A percentile compares a stretch with the other conserved stretches of the same genome.
Evolutionary conservation across 2,113 vertebrate species (phyloP).

Genomic region (Sylvia atricapilla): DNA sequence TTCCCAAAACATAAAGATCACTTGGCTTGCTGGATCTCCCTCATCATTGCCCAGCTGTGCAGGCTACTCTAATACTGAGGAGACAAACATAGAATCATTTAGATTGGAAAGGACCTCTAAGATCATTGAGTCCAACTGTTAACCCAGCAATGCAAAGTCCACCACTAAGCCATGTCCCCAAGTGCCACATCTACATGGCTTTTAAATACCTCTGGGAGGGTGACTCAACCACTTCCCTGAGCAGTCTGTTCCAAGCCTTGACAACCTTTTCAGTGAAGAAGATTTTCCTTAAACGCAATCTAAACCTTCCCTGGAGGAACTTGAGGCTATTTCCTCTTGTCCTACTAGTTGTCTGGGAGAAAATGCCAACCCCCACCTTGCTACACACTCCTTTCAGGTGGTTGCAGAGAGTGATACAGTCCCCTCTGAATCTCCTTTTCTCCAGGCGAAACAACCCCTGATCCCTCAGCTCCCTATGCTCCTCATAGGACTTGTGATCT

Average conservation of each 20-base stretch:
- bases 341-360: background rate
- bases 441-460: background rate
- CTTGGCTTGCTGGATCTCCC: background rate
- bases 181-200: fast-evolving
- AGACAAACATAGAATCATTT: background rate
- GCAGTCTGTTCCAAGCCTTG: background rate
- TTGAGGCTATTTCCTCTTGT: background rate
- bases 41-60: fast-evolving
- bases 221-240: background rate
- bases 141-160: background rate
- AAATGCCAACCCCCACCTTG: background rate
- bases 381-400: background rate
- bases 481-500: background rate
- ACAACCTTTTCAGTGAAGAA: background rate
- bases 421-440: background rate
- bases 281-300: background rate
- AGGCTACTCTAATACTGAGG: background rate
- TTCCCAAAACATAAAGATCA: background rate
- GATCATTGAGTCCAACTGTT: background rate
- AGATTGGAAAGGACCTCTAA: background rate
- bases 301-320: background rate
- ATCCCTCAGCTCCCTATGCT: background rate
- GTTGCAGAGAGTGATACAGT: background rate
- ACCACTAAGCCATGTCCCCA: background rate
- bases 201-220: background rate